These are phyloP conservation scores for Platanista minor DNA, from an alignment of 2,113 vertebrate species.

Conservation along the genomic window DNA sequence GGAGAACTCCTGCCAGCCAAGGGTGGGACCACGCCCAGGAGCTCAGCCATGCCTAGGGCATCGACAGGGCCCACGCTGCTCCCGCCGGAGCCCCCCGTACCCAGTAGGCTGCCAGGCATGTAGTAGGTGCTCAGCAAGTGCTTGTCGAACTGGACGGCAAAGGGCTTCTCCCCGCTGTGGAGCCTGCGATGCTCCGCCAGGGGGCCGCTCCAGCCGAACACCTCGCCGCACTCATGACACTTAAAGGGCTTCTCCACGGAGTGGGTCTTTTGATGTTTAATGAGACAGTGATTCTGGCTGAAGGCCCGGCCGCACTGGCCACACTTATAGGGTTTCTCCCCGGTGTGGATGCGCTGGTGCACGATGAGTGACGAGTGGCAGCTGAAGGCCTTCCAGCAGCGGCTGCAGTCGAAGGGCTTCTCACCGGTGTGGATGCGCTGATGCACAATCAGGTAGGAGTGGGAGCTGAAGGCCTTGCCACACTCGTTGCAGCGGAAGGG, in stretches of 20 bases:
- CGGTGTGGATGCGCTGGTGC: slow-evolving; percentile 44
- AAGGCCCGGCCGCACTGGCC: slow-evolving; percentile 45
- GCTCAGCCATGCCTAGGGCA: background rate
- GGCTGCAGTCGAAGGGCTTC: slow-evolving; percentile 63
- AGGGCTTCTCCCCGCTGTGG: background rate
- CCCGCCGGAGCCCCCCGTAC: accelerated
- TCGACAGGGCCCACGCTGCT: background rate
- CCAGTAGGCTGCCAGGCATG: background rate
- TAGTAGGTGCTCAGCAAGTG: slow-evolving; percentile 35
- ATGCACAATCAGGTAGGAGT: slow-evolving; percentile 57
- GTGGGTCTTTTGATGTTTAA: slow-evolving; percentile 57
- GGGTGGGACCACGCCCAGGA: background rate
- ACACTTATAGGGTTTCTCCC: slow-evolving; percentile 60
- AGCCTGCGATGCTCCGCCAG: slow-evolving; percentile 5
- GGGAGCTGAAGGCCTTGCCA: slow-evolving; percentile 59
- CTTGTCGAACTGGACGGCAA: background rate
- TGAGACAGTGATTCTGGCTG: slow-evolving; percentile 66
- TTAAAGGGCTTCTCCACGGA: background rate
- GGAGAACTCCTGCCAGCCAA: background rate
- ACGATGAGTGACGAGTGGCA: slow-evolving; percentile 58
- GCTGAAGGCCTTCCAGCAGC: slow-evolving; percentile 67
- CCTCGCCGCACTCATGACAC: background rate
- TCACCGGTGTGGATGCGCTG: slow-evolving; percentile 39
- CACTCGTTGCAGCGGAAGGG: slow-evolving; percentile 61
- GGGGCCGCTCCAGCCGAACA: slow-evolving; percentile 17